Percentiles rank a stretch among this genome's conserved stretches.
Evolutionary conservation across 2,888 invertebrate species (phyloP).

Genomic region (Amorpha juglandis): DNA sequence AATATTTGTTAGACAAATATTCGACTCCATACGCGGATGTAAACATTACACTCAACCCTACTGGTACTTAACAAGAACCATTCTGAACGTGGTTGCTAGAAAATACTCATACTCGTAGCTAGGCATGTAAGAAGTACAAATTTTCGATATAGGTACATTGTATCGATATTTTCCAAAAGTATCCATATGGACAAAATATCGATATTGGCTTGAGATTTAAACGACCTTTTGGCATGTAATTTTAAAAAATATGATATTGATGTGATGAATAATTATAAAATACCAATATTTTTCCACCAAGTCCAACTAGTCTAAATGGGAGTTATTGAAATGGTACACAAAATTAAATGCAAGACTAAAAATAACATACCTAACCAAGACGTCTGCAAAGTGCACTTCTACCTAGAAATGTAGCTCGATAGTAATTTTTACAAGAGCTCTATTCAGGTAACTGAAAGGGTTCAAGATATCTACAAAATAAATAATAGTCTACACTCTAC

Average conservation of each 20-base stretch:
- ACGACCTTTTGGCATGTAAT: too few relatives aligned
- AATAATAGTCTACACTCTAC: too few relatives aligned
- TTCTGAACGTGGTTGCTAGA: conserved; percentile 29
- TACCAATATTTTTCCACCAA: conserved; percentile 42
- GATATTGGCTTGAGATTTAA: too few relatives aligned
- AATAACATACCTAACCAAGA: conserved; percentile 31
- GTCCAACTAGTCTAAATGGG: conserved; percentile 24
- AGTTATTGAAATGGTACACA: conserved; percentile 41
- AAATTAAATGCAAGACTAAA: conserved; percentile 43
- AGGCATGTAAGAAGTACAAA: too few relatives aligned
- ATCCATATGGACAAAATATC: too few relatives aligned
- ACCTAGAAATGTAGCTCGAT: background rate
- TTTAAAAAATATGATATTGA: too few relatives aligned
- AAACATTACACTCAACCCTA: background rate
- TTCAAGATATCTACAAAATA: too few relatives aligned
- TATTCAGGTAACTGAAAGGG: background rate
- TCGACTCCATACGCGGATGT: background rate
- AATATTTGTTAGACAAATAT: too few relatives aligned
- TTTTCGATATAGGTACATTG: too few relatives aligned
- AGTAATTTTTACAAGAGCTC: background rate
- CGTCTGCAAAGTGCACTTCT: background rate
- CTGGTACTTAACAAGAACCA: conserved; percentile 36
- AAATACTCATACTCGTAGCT: conserved; percentile 36
- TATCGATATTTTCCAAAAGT: too few relatives aligned
- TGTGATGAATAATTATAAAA: too few relatives aligned